Percentiles rank a stretch among this genome's conserved stretches.
Evolutionary conservation across 2,888 invertebrate genomes (phyloP).

Genomic region (Anthoptus insignis): DNA sequence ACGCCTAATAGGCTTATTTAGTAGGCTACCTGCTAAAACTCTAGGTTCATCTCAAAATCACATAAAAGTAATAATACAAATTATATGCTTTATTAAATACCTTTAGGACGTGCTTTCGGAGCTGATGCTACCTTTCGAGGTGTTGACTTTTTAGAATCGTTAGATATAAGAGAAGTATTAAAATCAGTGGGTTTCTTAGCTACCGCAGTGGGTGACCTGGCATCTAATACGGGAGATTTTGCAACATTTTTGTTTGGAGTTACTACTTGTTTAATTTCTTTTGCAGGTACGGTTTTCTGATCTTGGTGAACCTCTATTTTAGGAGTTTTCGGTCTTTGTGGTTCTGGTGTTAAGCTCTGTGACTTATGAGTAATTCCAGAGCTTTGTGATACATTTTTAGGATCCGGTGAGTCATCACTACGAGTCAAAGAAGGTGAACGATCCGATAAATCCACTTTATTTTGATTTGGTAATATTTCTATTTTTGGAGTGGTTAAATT

Average conservation of each 20-base stretch:
- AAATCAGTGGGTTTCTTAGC: conserved; percentile 77
- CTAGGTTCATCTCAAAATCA: conserved; percentile 66
- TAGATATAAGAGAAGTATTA: conserved; percentile 58
- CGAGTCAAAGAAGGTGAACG: conserved; percentile 82
- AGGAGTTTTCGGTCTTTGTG: conserved; percentile 74
- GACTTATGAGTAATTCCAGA: conserved; percentile 61
- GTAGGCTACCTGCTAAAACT: conserved; percentile 41
- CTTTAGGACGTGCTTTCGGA: conserved; percentile 78
- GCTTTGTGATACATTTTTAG: conserved; percentile 65
- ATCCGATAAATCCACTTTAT: conserved; percentile 72
- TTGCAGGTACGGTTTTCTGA: conserved; percentile 53
- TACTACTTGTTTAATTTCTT: conserved; percentile 56
- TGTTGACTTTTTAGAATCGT: conserved; percentile 73
- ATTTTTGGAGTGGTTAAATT: conserved; percentile 59
- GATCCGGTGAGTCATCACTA: conserved; percentile 83
- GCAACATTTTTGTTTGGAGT: conserved; percentile 63
- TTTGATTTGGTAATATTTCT: conserved; percentile 59
- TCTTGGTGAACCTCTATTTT: conserved; percentile 68
- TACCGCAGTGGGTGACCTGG: conserved; percentile 63
- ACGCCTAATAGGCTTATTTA: background rate
- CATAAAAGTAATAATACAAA: background rate
- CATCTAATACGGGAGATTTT: conserved; percentile 67
- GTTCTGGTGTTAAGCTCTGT: conserved; percentile 67
- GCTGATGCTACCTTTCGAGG: conserved; percentile 78
- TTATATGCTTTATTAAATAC: conserved; percentile 58